phyloP scores from a whole-genome alignment of 2,888 invertebrate genomes.

The Augiades crinisus region DNA sequence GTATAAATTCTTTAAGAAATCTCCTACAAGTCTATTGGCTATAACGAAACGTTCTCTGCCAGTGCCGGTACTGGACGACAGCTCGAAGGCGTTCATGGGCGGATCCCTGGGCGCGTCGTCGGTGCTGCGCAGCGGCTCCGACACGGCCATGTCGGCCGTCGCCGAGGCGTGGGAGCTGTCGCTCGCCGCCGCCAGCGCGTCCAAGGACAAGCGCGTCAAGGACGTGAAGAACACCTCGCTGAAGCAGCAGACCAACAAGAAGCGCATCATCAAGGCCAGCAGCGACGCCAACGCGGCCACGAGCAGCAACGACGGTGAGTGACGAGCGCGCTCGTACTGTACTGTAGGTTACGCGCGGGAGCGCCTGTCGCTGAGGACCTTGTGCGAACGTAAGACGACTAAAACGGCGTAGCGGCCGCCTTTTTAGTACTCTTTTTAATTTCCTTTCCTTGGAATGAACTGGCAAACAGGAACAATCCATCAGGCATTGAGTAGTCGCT shows the following conservation, averaged over 20 bases:
- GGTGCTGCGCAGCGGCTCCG: slow-evolving; percentile 84
- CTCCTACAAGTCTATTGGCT: too few species aligned
- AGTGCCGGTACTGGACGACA: slow-evolving; percentile 64
- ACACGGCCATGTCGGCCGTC: slow-evolving; percentile 90
- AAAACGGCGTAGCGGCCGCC: too few species aligned
- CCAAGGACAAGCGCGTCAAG: slow-evolving; percentile 94
- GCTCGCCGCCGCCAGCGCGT: slow-evolving; percentile 92
- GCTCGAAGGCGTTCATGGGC: slow-evolving; percentile 40
- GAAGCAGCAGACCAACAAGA: slow-evolving; percentile 66
- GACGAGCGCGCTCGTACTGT: too few species aligned
- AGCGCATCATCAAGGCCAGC: slow-evolving; percentile 52
- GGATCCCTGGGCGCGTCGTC: slow-evolving; percentile 37
- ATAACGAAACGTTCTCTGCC: too few species aligned
- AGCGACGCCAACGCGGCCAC: slow-evolving; percentile 48
- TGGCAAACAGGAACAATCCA: too few species aligned
- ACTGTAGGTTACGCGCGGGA: too few species aligned
- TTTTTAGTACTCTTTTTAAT: too few species aligned
- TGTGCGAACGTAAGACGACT: too few species aligned
- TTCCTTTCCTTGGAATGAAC: too few species aligned
- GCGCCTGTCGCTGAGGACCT: too few species aligned
- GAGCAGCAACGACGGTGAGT: slow-evolving; percentile 50
- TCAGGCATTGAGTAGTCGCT: too few species aligned
- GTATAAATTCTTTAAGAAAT: too few species aligned
- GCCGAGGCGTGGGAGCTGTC: slow-evolving; percentile 90
- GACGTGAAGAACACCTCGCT: slow-evolving; percentile 86